Percentiles rank a stretch among this genome's conserved stretches.
These are phyloP conservation scores for Strix aluco DNA, from an alignment of 2,113 vertebrate species.

Conservation along the genomic window DNA sequence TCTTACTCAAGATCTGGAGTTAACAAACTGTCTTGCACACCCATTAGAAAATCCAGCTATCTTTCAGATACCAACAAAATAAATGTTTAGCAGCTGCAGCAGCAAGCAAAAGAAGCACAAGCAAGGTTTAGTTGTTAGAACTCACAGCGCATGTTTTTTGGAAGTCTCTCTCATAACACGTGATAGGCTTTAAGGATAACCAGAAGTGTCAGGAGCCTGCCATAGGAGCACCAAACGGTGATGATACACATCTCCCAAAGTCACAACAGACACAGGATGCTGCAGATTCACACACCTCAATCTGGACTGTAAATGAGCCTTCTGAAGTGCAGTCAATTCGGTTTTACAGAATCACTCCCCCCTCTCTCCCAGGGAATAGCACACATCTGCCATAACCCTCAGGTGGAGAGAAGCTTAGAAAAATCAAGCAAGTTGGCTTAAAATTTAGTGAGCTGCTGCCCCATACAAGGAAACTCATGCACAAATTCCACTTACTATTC, in stretches of 20 bases:
- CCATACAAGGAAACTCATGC: neutral
- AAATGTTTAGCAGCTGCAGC: neutral
- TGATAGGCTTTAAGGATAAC: neutral
- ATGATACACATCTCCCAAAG: neutral
- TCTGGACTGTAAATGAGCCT: neutral
- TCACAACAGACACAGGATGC: neutral
- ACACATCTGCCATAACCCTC: neutral
- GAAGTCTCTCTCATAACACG: neutral
- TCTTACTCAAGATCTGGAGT: neutral
- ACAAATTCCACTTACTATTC: neutral
- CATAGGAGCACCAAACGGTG: neutral
- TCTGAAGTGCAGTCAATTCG: neutral
- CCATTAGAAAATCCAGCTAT: conserved; percentile 1
- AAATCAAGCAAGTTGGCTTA: neutral
- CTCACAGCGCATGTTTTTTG: rapidly evolving
- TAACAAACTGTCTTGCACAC: neutral
- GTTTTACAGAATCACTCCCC: neutral
- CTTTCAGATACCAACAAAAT: neutral
- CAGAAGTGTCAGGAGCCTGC: neutral
- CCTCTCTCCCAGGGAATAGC: neutral
- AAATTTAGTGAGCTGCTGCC: neutral
- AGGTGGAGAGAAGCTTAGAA: neutral
- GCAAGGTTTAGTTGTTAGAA: neutral
- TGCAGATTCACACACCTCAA: neutral
- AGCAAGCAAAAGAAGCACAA: neutral